These are phyloP conservation scores for Drosophila quadrilineata DNA, from an alignment of 1,140 invertebrate genomes.

Conservation along the genomic window DNA sequence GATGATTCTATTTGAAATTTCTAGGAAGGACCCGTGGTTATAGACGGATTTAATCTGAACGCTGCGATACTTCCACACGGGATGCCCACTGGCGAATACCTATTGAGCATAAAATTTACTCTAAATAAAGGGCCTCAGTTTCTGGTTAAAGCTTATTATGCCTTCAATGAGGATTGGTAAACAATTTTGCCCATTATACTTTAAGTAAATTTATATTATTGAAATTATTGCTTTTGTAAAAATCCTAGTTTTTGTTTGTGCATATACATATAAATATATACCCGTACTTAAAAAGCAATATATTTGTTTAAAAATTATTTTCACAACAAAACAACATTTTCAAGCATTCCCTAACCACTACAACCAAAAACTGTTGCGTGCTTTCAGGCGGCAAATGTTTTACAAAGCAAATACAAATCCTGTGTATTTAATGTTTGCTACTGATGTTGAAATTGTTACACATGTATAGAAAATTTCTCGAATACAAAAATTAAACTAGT, in stretches of 20 bases:
- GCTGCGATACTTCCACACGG: background rate
- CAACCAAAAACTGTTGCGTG: slow-evolving; percentile 34
- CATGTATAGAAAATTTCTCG: too few species aligned
- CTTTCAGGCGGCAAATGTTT: slow-evolving; percentile 20
- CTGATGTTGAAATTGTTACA: too few species aligned
- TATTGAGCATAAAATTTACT: background rate
- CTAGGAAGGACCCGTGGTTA: background rate
- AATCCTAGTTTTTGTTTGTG: background rate
- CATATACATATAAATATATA: background rate
- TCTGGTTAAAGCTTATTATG: background rate
- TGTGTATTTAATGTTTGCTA: too few species aligned
- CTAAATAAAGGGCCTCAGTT: background rate
- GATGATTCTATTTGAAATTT: too few species aligned
- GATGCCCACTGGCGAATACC: background rate
- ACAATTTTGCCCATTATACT: background rate
- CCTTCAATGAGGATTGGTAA: background rate
- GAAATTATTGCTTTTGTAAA: background rate
- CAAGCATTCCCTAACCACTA: background rate
- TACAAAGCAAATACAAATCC: too few species aligned
- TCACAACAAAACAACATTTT: too few species aligned
- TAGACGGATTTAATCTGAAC: background rate
- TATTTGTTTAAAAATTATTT: too few species aligned
- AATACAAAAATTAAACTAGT: too few species aligned
- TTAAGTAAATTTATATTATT: too few species aligned
- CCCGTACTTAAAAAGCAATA: too few species aligned